These are phyloP conservation scores for Asteroscopus sphinx DNA, from an alignment of 2,888 invertebrate species.

Conservation along the genomic window DNA sequence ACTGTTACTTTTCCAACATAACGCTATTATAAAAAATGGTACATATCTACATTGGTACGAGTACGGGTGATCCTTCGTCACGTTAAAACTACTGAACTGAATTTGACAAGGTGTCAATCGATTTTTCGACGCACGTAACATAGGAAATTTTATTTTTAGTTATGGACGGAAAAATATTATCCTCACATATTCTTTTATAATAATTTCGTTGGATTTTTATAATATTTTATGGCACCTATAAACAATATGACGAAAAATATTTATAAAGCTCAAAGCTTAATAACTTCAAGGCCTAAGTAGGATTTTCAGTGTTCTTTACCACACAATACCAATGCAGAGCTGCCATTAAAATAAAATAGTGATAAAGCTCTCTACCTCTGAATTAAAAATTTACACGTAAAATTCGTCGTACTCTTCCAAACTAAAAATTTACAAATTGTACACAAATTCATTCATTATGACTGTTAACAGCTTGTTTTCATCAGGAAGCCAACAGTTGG, in stretches of 20 bases:
- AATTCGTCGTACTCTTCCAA: not conserved
- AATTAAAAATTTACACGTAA: not conserved
- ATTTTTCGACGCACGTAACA: constrained; percentile 15
- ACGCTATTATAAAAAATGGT: no score
- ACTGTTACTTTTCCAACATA: no score
- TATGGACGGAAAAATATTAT: not conserved
- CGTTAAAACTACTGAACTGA: constrained; percentile 28
- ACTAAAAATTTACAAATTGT: constrained; percentile 1
- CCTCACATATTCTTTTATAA: no score
- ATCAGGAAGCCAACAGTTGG: constrained; percentile 46
- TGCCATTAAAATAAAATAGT: constrained; percentile 2
- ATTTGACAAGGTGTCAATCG: constrained; percentile 44
- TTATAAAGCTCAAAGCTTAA: not conserved
- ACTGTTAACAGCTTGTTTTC: constrained; percentile 19
- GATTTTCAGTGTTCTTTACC: constrained; percentile 4
- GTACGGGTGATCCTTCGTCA: constrained; percentile 21
- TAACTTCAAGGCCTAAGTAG: not conserved
- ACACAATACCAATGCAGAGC: constrained; percentile 11
- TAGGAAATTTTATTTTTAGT: constrained; percentile 27
- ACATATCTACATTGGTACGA: not conserved
- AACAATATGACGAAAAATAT: no score
- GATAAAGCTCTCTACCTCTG: not conserved
- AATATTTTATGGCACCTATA: no score
- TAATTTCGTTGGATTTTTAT: no score
- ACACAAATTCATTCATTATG: constrained; percentile 19